These are phyloP conservation scores for Chironomus striatipennis DNA, from an alignment of 1,140 invertebrate species.

Conservation along the genomic window DNA sequence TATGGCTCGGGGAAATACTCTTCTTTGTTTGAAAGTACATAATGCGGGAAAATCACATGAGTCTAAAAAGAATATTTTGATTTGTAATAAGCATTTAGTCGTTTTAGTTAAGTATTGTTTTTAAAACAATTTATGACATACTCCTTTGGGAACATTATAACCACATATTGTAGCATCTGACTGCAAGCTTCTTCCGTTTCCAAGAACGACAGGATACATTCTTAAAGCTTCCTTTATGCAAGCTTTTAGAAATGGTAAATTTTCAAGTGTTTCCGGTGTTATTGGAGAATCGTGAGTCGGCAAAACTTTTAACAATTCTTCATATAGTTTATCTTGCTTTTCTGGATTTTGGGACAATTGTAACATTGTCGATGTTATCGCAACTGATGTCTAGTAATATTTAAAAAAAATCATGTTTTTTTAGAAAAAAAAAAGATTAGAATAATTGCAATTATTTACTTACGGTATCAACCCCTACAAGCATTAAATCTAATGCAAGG, in stretches of 20 bases:
- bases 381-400: conserved; percentile 61
- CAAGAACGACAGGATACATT: conserved; percentile 80
- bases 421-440: background rate
- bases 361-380: conserved; percentile 68
- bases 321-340: conserved; percentile 60
- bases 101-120: background rate
- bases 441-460: conserved; percentile 29
- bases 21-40: conserved; percentile 66
- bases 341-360: conserved; percentile 65
- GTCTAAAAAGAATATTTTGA: conserved; percentile 47
- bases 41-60: conserved; percentile 71
- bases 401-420: too few relatives aligned
- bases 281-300: conserved; percentile 46
- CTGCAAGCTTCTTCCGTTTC: conserved; percentile 71
- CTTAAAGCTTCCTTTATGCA: conserved; percentile 84
- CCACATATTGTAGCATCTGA: conserved; percentile 69
- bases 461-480: conserved; percentile 85
- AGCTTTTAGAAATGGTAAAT: conserved; percentile 70
- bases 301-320: conserved; percentile 58
- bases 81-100: background rate
- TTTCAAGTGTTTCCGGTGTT: conserved; percentile 54
- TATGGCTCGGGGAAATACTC: conserved; percentile 58
- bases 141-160: conserved; percentile 79
- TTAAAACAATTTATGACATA: conserved; percentile 43
- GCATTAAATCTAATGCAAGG: conserved; percentile 68